Evolutionary conservation across 2,113 vertebrate species (phyloP).

Genomic region (Helogale parvula): DNA sequence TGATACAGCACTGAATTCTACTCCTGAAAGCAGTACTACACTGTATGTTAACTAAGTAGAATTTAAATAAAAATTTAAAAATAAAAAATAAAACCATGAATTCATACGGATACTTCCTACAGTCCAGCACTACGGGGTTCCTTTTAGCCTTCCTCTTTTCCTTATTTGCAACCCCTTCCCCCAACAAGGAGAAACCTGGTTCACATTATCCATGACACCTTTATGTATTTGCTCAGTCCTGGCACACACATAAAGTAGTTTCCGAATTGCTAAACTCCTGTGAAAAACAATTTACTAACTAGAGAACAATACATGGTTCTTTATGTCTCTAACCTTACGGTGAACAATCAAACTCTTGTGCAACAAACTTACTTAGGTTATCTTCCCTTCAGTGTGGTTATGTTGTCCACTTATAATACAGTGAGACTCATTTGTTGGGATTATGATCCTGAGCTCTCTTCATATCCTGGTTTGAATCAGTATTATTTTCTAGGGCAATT

Average conservation of each 20-base stretch:
- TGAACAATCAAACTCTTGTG: not conserved
- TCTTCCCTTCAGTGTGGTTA: not conserved
- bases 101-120: not conserved
- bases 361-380: not conserved
- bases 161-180: conserved; percentile 19
- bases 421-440: not conserved
- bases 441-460: conserved; percentile 20
- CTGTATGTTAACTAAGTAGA: too few relatives aligned
- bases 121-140: not conserved
- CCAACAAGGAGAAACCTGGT: not conserved
- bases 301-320: conserved; percentile 2
- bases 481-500: not conserved
- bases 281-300: conserved; percentile 28
- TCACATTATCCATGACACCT: conserved; percentile 45
- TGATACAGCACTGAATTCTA: too few relatives aligned
- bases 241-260: not conserved
- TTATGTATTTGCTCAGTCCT: not conserved
- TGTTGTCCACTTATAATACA: conserved; percentile 3
- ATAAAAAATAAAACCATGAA: not conserved
- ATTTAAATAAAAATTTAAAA: too few relatives aligned
- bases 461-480: not conserved
- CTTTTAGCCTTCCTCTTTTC: not conserved
- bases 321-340: not conserved
- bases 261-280: not conserved
- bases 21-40: too few relatives aligned